Conservation (phyloP, 2,113 vertebrate genomes). For the Chlorodrepanis virens region DNA sequence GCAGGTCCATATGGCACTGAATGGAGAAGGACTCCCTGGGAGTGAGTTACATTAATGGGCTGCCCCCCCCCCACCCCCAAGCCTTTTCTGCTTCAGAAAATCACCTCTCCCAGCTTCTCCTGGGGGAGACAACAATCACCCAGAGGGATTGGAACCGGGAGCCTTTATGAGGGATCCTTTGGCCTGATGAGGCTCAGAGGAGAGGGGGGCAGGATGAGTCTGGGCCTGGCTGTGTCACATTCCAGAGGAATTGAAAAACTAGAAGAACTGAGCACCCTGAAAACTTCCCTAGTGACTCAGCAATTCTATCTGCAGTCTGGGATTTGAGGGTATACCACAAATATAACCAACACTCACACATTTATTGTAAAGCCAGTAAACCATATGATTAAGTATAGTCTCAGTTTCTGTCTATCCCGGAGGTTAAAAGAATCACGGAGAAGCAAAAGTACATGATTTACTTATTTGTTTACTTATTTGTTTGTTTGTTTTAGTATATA, state of each 20-base stretch:
- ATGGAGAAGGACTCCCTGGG: neutral
- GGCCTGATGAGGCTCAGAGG: neutral
- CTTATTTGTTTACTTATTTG: neutral
- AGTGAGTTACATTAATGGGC: neutral
- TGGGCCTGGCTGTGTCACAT: neutral
- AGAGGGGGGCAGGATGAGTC: neutral
- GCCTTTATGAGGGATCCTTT: neutral
- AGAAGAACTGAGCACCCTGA: neutral
- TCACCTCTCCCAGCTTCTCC: neutral
- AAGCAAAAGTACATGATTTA: neutral
- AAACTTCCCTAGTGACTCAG: neutral
- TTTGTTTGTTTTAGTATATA: neutral
- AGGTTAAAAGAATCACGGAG: neutral
- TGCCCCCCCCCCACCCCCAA: neutral
- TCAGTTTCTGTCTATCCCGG: neutral
- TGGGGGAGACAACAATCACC: fast-evolving
- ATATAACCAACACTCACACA: neutral
- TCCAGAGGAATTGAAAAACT: neutral
- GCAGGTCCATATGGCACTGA: fast-evolving
- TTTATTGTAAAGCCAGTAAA: neutral
- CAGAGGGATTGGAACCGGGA: neutral
- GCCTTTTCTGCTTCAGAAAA: neutral
- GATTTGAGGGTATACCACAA: neutral
- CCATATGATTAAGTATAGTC: neutral
- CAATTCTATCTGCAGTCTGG: fast-evolving